Conservation (phyloP, 2,797 vertebrate species). For the Caiman crocodilus region DNA sequence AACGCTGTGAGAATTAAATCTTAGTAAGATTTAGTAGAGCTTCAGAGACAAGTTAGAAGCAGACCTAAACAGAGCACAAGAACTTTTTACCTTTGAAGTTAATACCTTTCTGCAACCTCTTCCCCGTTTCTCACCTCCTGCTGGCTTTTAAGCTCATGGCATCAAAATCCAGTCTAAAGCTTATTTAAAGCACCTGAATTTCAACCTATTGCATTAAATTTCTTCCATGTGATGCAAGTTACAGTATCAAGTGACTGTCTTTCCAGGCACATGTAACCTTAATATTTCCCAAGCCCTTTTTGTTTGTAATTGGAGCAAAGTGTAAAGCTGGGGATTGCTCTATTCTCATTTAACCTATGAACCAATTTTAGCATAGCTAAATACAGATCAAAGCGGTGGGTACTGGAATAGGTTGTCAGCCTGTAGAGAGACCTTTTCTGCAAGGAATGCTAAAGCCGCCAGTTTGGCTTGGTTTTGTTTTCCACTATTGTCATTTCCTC, state of each 20-base stretch:
- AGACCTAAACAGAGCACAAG: slow-evolving; percentile 35
- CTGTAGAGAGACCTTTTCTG: too few relatives aligned
- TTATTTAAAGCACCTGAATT: slow-evolving; percentile 39
- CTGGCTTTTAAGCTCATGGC: slow-evolving; percentile 52
- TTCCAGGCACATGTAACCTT: background rate
- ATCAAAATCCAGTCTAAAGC: slow-evolving; percentile 44
- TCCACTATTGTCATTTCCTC: background rate
- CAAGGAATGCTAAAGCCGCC: too few relatives aligned
- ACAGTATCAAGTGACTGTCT: background rate
- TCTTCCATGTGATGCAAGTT: background rate
- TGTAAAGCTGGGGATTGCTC: background rate
- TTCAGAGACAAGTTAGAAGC: slow-evolving; percentile 33
- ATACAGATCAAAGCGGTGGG: background rate
- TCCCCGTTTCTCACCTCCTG: slow-evolving; percentile 43
- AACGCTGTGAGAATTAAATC: slow-evolving; percentile 56
- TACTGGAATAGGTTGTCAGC: too few relatives aligned
- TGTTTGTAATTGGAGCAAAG: background rate
- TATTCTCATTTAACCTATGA: fast-evolving
- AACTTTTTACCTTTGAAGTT: slow-evolving; percentile 40
- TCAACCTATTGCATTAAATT: background rate
- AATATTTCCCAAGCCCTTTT: background rate
- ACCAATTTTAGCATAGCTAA: background rate
- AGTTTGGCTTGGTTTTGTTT: background rate
- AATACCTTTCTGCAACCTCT: slow-evolving; percentile 37
- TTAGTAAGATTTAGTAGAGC: slow-evolving; percentile 37